Conservation (phyloP, 1,140 invertebrate genomes). For the Dolichoris vasculosae region DNA sequence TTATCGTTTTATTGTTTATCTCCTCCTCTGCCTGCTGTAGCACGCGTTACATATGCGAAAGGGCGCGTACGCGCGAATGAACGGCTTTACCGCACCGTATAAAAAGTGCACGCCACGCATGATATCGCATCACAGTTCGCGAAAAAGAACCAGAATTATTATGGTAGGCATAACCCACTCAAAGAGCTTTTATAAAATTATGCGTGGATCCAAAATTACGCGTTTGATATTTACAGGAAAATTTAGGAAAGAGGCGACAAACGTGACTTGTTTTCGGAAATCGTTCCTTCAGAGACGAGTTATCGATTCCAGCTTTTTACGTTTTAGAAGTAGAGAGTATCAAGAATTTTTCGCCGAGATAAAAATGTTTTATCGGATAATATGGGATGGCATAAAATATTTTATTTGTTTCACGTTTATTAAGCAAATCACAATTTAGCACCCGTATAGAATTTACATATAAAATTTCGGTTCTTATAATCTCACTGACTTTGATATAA, state of each 20-base stretch:
- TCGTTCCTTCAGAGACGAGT: no score
- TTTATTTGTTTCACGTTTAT: no score
- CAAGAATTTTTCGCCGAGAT: no score
- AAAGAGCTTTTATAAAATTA: conserved; percentile 35
- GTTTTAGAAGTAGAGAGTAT: no score
- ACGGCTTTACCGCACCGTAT: neutral
- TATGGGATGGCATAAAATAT: no score
- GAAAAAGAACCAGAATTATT: conserved; percentile 7
- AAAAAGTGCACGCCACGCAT: conserved; percentile 4
- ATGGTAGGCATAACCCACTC: neutral
- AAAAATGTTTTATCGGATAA: no score
- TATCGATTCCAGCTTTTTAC: no score
- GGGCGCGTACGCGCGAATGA: neutral
- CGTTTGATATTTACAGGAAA: neutral
- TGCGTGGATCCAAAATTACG: no score
- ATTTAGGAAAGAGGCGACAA: neutral
- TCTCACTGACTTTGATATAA: no score
- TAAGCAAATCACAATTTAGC: no score
- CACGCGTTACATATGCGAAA: neutral
- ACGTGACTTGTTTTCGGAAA: neutral
- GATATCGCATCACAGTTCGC: neutral
- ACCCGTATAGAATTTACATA: no score
- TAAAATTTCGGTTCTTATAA: no score
- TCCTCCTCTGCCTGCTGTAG: neutral
- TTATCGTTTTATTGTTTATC: neutral